These are phyloP conservation scores for Biston stratarius DNA, from an alignment of 2,888 invertebrate genomes.

Conservation along the genomic window DNA sequence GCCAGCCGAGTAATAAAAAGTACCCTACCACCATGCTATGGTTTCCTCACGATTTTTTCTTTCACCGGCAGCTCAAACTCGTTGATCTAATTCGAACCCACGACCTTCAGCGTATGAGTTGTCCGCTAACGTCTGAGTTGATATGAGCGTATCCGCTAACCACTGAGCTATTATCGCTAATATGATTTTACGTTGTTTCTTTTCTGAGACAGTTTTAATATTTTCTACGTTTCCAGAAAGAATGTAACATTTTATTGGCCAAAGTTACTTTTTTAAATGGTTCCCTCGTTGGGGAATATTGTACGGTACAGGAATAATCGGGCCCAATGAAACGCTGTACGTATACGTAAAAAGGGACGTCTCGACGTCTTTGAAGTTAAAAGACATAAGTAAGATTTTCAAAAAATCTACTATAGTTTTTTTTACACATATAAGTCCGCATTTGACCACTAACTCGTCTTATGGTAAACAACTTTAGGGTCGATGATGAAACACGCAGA, in stretches of 20 bases:
- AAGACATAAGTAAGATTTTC: conserved; percentile 35
- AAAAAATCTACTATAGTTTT: neutral
- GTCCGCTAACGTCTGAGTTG: too few relatives aligned
- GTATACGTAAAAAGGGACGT: conserved; percentile 41
- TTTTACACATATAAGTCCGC: neutral
- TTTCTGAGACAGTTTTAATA: conserved; percentile 2
- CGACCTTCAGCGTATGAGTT: too few relatives aligned
- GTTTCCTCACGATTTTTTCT: too few relatives aligned
- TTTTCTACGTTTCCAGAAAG: conserved; percentile 7
- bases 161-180: too few relatives aligned
- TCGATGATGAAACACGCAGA: too few relatives aligned
- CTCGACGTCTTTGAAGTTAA: conserved; percentile 28
- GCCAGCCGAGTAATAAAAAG: too few relatives aligned
- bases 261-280: conserved; percentile 38
- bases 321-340: conserved; percentile 38
- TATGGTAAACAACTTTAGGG: too few relatives aligned
- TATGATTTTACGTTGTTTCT: neutral
- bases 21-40: too few relatives aligned
- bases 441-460: too few relatives aligned
- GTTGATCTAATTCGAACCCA: too few relatives aligned
- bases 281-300: conserved; percentile 37
- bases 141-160: too few relatives aligned
- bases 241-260: conserved; percentile 36
- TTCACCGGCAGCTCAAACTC: too few relatives aligned
- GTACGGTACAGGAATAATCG: conserved; percentile 39